A percentile compares a stretch with the other conserved stretches of the same genome.
Evolutionary conservation across 2,113 vertebrate species (phyloP).

Genomic region (Rhynchopsitta pachyrhyncha): DNA sequence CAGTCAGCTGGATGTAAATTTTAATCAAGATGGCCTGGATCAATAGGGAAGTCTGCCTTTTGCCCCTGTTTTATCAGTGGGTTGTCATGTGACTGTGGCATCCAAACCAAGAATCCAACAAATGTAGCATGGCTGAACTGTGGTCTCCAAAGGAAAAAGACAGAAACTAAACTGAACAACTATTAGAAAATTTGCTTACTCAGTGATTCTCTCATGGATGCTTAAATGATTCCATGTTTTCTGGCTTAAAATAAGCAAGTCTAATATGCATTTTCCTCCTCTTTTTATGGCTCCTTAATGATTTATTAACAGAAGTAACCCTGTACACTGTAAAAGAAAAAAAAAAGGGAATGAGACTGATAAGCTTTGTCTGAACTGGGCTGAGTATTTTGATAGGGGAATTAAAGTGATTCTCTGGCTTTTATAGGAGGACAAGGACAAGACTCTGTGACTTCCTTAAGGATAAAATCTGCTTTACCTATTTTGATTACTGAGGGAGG

Average conservation of each 20-base stretch:
- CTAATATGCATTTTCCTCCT: neutral
- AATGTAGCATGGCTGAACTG: neutral
- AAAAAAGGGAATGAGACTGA: neutral
- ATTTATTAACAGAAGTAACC: neutral
- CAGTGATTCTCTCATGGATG: neutral
- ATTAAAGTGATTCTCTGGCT: neutral
- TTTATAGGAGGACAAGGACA: neutral
- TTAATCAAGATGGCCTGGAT: neutral
- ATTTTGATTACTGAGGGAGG: neutral
- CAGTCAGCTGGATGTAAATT: neutral
- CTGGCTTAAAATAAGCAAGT: neutral
- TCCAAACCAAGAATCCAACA: neutral
- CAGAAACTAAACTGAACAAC: neutral
- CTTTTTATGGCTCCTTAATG: neutral
- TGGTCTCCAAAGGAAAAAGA: neutral
- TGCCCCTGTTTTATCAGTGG: neutral
- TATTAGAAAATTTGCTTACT: neutral
- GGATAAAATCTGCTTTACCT: neutral
- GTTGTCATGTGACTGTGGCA: neutral
- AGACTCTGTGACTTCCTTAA: neutral
- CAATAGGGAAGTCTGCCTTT: neutral
- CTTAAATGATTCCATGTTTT: neutral
- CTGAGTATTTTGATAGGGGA: neutral
- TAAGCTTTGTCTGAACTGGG: neutral
- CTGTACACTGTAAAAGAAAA: neutral